These are phyloP conservation scores for Phengaris alcon DNA, from an alignment of 2,888 invertebrate species.

Conservation along the genomic window DNA sequence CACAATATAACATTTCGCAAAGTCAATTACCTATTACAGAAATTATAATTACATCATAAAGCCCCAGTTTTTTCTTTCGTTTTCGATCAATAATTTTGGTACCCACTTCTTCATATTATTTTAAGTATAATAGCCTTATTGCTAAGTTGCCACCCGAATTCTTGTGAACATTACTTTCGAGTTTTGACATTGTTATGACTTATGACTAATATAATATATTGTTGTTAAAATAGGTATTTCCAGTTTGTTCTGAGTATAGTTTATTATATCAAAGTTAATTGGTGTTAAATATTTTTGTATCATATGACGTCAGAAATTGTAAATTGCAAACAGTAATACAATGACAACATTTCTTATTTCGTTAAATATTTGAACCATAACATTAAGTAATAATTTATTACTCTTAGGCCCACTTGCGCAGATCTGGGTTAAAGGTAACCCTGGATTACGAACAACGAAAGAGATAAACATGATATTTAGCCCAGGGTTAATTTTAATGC, in stretches of 20 bases:
- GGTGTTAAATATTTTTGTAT: slow-evolving; percentile 1
- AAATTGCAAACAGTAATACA: neutral
- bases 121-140: neutral
- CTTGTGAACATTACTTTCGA: neutral
- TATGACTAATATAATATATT: neutral
- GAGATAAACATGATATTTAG: no score
- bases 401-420: no score
- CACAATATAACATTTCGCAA: neutral
- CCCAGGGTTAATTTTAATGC: no score
- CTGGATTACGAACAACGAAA: no score
- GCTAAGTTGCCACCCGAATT: neutral
- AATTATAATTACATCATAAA: no score
- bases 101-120: neutral
- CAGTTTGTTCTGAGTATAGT: neutral
- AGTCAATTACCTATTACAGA: no score
- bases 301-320: neutral
- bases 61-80: no score
- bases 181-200: neutral
- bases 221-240: neutral
- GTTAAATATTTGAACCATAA: no score
- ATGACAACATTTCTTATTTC: neutral
- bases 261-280: neutral
- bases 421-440: no score
- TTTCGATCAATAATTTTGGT: neutral
- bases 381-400: no score